Base-by-base conservation (phyloP, 2,113 vertebrate species). In the Aegypius monachus region DNA sequence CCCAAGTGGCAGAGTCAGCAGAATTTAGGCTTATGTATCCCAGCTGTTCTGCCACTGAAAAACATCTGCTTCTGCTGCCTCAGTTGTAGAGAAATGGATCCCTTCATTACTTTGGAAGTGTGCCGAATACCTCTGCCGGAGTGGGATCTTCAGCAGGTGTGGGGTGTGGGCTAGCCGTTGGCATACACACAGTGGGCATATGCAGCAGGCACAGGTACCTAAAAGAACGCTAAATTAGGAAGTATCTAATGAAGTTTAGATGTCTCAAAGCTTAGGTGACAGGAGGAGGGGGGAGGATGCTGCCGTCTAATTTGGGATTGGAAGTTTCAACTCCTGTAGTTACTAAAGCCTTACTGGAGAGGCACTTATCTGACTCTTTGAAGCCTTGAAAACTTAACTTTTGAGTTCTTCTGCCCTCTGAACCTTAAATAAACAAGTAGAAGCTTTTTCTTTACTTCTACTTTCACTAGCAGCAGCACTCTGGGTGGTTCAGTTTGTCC, bases 111-210 rank as follows among this genome's bases (percentile, higher is more conserved):
- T 88, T 83, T 65, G n/a, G 13, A 79, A 65, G 5, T 13, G 11
- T 32, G 6, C 6, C 23, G 71, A 80, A 40, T 32, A 59, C 2
- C 3, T 52, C n/a, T 80, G 29, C 13, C 55, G 15, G 25, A n/a
- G 7, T 18, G 9, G 8, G 29, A 10, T 88, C 40, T 88, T 79
- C 20, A 43, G 26, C 25, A 66, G 25, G 1, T 58, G 21, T 73
- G 25, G 16, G 10, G 5, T 27, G 20, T 40, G 3, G 43, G 20
- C 11, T 59, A 66, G 43, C 22, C 29, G 38, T 9, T 4, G 11
- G 2, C 1, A 0, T 47, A 7, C 13, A 48, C 21, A 34, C 5
- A 11, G 17, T 3, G 21, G 31, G 5, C 36, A 40, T 36, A 34
- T 11, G 29, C 12, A 59, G 62, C 63, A 85, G 66, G 25, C 27